Base-by-base conservation (phyloP, 2,113 vertebrate species). In the Podarcis raffonei region DNA sequence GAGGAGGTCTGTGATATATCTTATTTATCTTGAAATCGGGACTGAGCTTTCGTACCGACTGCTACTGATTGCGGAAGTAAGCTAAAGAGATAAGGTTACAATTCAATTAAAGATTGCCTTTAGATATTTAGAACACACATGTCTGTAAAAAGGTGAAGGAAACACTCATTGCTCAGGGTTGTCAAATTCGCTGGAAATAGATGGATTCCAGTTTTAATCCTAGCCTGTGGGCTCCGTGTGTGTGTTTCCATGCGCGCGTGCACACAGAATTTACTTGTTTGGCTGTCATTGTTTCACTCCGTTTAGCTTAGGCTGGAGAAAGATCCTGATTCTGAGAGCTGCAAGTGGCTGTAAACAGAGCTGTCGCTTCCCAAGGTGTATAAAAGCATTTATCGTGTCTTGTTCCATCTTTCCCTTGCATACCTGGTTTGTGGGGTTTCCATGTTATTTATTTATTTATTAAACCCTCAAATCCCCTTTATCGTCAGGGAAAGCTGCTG, bases 41-140 rank as follows among this genome's bases (percentile, higher is more conserved):
- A 23, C 18, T 77, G 69, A 91, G 85, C 18, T 93, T 89, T 91
- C 90, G 72, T 53, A 75, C 86, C 86, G 1, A 75, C 13, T 76
- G 62, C 68, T 88, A 88, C 84, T 83, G 89, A 83, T 71, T 83
- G 75, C 69, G 85, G 72, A 83, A 83, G 53, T 87, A 42, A 71
- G 65, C 35, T 90, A 59, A 18, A 69, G 72, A 88, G 92, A 79
- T 11, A 85, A 90, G 89, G 75, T 89, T 89, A 84, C 87, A 84
- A 57, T 75, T n/a, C 90, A 86, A 84, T 93, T 90, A 89, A 78
- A 77, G 30, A 66, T 59, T 88, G 35, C 81, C 87, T 77, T 84
- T 76, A 77, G 74, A 89, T 89, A 89, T 89, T 89, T 3, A 16
- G 78, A 83, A 53, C 65, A 6, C 1, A 87, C 39, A 68, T n/a